These are phyloP conservation scores for Caerostris extrusa DNA, from an alignment of 1,140 invertebrate species.

Conservation along the genomic window DNA sequence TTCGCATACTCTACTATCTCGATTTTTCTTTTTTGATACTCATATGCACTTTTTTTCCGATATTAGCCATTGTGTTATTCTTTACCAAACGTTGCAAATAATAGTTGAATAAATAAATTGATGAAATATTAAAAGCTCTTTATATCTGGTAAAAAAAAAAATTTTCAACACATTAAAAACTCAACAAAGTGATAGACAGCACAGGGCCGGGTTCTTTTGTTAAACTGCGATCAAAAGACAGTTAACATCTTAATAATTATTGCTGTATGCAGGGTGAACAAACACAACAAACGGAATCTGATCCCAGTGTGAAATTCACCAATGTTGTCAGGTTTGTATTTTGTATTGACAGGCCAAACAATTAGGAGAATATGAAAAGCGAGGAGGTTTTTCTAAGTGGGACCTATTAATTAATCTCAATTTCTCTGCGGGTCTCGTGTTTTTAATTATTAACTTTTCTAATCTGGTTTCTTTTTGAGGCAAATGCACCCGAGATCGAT, in stretches of 20 bases:
- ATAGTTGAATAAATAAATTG: conserved; percentile 13
- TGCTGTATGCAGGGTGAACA: background rate
- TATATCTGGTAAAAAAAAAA: background rate
- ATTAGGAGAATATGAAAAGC: background rate
- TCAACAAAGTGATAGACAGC: background rate
- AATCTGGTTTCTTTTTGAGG: background rate
- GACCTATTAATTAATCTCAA: conserved; percentile 34
- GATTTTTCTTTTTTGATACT: background rate
- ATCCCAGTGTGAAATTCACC: background rate
- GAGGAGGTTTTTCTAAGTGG: background rate
- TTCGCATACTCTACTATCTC: too few relatives aligned
- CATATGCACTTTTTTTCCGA: background rate
- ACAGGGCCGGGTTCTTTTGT: background rate
- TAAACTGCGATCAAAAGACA: conserved; percentile 24
- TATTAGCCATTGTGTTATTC: background rate
- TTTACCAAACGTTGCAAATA: background rate
- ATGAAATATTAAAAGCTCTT: conserved; percentile 30
- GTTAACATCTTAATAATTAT: conserved; percentile 38
- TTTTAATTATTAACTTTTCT: conserved; percentile 20
- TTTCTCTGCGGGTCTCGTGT: conserved; percentile 9
- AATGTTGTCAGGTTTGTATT: conserved; percentile 22
- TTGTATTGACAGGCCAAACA: conserved; percentile 39
- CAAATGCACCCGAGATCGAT: conserved; percentile 13
- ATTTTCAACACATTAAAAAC: background rate
- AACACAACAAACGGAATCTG: background rate